Evolutionary conservation across 53 echinoderm and acorn worm species (phyloP).

Genomic region (Zoroaster sp.): DNA sequence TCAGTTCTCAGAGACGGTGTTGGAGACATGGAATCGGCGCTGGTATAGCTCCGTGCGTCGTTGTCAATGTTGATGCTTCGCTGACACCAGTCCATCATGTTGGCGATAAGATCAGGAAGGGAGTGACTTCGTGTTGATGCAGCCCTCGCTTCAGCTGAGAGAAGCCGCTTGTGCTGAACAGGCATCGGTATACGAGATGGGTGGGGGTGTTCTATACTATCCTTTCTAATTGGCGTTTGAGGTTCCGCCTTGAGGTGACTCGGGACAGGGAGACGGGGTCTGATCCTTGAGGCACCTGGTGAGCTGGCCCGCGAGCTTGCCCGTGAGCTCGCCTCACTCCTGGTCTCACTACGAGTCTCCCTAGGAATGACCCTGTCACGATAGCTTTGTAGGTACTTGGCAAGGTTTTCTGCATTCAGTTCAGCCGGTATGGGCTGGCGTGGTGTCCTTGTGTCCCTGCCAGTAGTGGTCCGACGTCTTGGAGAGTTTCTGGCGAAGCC

Average conservation of each 20-base stretch:
- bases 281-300: slow-evolving; percentile 64
- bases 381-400: slow-evolving; percentile 34
- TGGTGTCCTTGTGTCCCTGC: slow-evolving; percentile 30
- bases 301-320: slow-evolving; percentile 62
- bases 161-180: slow-evolving; percentile 76
- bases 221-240: slow-evolving; percentile 75
- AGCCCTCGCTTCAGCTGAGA: slow-evolving; percentile 38
- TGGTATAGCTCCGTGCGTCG: slow-evolving; percentile 68
- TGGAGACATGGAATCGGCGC: slow-evolving; percentile 85
- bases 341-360: slow-evolving; percentile 39
- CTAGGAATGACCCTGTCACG: background rate
- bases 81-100: slow-evolving; percentile 74
- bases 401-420: slow-evolving; percentile 43
- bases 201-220: slow-evolving; percentile 31
- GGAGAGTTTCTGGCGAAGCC: background rate
- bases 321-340: slow-evolving; percentile 60
- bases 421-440: slow-evolving; percentile 40
- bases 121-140: slow-evolving; percentile 57
- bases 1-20: slow-evolving; percentile 80
- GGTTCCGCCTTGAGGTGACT: slow-evolving; percentile 76
- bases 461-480: slow-evolving; percentile 22
- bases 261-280: slow-evolving; percentile 82
- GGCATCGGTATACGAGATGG: slow-evolving; percentile 89
- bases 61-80: slow-evolving; percentile 66
- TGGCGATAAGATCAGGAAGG: slow-evolving; percentile 65